Conservation (phyloP, 2,113 vertebrate genomes). For the Pedionomus torquatus region DNA sequence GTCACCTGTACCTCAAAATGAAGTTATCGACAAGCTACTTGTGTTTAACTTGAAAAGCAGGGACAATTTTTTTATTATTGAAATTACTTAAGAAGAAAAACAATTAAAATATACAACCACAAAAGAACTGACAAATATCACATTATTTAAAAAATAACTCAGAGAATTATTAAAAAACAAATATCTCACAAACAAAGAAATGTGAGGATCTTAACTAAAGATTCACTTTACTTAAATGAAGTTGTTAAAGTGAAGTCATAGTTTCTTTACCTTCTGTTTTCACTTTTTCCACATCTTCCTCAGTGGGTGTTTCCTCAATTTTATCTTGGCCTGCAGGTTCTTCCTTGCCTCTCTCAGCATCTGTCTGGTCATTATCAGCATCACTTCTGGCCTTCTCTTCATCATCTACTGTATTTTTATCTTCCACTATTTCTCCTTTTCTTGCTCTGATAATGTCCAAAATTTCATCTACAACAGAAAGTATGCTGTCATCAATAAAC, state of each 20-base stretch:
- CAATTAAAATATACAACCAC: neutral
- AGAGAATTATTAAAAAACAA: neutral
- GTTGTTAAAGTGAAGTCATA: neutral
- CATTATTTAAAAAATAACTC: neutral
- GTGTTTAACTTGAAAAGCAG: neutral
- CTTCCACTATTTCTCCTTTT: constrained; percentile 82
- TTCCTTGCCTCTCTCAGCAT: constrained; percentile 67
- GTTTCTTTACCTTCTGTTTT: constrained; percentile 77
- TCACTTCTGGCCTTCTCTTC: constrained; percentile 82
- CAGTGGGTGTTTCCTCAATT: constrained; percentile 42
- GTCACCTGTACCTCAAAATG: neutral
- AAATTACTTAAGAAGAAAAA: neutral
- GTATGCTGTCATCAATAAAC: neutral
- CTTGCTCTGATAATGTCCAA: constrained; percentile 82
- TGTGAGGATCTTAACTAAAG: neutral
- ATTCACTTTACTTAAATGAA: neutral
- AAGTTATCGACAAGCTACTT: neutral
- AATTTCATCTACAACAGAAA: constrained; percentile 81
- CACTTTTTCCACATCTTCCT: constrained; percentile 72
- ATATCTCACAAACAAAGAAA: neutral
- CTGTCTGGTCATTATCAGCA: constrained; percentile 68
- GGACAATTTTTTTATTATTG: neutral
- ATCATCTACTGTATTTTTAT: constrained; percentile 78
- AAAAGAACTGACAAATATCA: neutral
- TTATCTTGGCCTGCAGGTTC: constrained; percentile 67